Conservation (phyloP, 2,113 vertebrate genomes). For the Stegastes partitus region DNA sequence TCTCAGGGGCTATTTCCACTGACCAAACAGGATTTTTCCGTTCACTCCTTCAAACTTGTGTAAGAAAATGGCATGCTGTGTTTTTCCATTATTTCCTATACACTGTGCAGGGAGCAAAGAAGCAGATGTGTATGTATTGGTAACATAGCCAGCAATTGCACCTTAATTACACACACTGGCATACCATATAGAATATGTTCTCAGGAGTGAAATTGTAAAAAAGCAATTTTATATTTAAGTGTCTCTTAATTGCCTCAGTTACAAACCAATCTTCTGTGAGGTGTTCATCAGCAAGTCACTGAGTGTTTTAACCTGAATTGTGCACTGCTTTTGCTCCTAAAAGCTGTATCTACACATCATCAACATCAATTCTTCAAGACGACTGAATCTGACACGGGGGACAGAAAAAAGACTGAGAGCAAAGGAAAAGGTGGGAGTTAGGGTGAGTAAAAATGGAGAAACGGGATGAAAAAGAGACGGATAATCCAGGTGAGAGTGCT, state of each 20-base stretch:
- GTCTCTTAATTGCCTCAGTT: background rate
- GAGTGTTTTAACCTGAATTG: background rate
- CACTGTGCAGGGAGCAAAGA: conserved; percentile 45
- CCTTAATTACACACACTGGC: background rate
- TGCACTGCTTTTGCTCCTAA: background rate
- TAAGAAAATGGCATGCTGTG: conserved; percentile 79
- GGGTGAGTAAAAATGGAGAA: background rate
- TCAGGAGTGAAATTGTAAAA: background rate
- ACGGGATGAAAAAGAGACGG: background rate
- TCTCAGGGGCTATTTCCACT: conserved; percentile 88
- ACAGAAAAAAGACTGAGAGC: background rate
- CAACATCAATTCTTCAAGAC: background rate
- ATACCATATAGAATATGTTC: background rate
- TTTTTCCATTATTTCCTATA: conserved; percentile 86
- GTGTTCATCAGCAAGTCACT: background rate
- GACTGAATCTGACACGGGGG: background rate
- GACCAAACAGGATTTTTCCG: conserved; percentile 85
- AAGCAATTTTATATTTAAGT: background rate
- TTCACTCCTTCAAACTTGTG: conserved; percentile 81
- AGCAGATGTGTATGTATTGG: conserved; percentile 37
- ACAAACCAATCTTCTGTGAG: background rate
- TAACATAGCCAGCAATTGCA: background rate
- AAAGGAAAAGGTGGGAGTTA: background rate
- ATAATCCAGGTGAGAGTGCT: conserved; percentile 14
- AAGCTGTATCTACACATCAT: background rate